Conservation (phyloP, 2,113 vertebrate genomes). For the Microcebus tavaratra region DNA sequence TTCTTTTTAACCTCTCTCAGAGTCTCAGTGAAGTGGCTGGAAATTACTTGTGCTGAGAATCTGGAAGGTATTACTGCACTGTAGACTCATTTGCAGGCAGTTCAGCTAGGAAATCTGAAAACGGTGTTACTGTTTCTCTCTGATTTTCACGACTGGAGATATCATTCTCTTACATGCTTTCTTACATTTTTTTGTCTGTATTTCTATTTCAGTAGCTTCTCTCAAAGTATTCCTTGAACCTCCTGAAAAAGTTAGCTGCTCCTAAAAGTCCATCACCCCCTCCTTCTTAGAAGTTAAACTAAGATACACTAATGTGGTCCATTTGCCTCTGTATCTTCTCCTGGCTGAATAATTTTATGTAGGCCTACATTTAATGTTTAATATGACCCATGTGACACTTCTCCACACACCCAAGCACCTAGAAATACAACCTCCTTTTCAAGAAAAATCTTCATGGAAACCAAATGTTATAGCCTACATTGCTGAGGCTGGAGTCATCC, state of each 20-base stretch:
- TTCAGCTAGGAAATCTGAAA: constrained; percentile 5
- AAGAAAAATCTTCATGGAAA: background rate
- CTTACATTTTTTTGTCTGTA: background rate
- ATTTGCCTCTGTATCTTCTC: background rate
- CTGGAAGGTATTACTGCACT: background rate
- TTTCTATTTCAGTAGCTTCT: background rate
- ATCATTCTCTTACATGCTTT: background rate
- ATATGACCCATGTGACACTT: background rate
- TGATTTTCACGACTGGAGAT: background rate
- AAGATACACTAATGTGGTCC: background rate
- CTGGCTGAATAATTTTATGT: background rate
- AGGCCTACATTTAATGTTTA: background rate
- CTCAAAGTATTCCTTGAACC: background rate
- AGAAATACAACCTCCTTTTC: background rate
- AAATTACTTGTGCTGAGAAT: background rate
- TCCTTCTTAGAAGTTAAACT: background rate
- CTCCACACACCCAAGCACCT: background rate
- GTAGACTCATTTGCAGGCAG: background rate
- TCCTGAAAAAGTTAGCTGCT: background rate
- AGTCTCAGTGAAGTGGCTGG: background rate
- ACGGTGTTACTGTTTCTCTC: background rate
- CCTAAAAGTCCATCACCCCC: background rate
- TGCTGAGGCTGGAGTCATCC: background rate
- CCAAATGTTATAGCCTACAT: background rate
- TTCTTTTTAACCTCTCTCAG: background rate